Base-by-base conservation (phyloP, 2,113 vertebrate genomes). In the Proterorhinus semilunaris region DNA sequence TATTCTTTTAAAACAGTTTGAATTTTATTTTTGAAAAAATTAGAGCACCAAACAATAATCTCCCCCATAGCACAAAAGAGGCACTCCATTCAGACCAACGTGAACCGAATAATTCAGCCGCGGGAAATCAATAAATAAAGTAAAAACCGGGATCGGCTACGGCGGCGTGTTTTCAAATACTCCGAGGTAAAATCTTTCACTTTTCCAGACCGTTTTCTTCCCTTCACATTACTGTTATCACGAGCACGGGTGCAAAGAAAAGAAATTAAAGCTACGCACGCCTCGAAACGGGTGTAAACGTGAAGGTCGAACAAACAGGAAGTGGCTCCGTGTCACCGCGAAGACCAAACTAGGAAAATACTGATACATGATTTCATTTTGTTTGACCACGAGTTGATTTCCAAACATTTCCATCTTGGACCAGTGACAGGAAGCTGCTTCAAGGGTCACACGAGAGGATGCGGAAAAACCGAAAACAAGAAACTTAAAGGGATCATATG, bases 41-140 rank as follows among this genome's bases (percentile, higher is more conserved):
- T 88, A 81, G 87, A 91, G 90, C 90, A 91, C 88, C 90, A 90
- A 90, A 89, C 85, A 87, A 87, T 87, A 87, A 83, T 85, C 81
- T 87, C 82, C 85, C 21, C 80, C 81, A 83, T 85, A 79, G 83
- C 82, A 84, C 72, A 85, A 87, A 88, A 90, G 83, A 88, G 86
- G 85, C 87, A 87, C 89, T 87, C 86, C 61, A n/a, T 86, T 83
- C 77, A 76, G 75, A 82, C 86, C 10, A 47, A 8, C 4, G 5
- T n/a, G 76, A 72, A 71, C 75, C 86, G 73, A 78, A 73, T 83
- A 73, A 82, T 86, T 55, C 21, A 16, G 74, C 80, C 79, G 63
- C 88, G 86, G 75, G 79, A 82, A 75, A 53, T 16, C 79, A 65
- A 89, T 87, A 76, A 82, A 82, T 75, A 52, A 52, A 52, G n/a